phyloP scores from a whole-genome alignment of 53 echinoderm and acorn worm species.

The Pentamera pediparva region DNA sequence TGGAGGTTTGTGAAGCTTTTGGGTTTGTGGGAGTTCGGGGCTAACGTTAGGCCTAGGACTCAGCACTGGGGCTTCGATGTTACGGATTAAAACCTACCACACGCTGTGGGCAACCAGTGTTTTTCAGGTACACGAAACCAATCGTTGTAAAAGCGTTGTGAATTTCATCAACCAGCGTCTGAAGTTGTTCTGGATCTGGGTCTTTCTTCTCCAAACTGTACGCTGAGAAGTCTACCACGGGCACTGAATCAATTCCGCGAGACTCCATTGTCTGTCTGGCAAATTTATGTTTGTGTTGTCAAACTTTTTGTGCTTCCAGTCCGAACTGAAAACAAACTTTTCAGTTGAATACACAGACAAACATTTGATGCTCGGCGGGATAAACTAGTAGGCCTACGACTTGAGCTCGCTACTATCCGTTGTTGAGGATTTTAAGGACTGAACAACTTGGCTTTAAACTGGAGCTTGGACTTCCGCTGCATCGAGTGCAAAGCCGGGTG shows the following conservation, averaged over 20 bases:
- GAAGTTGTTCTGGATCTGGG: constrained; percentile 29
- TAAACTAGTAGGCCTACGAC: neutral
- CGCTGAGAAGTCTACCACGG: constrained; percentile 46
- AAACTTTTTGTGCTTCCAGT: too few species aligned
- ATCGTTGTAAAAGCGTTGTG: constrained; percentile 49
- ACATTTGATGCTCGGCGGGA: neutral
- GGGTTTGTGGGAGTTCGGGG: too few species aligned
- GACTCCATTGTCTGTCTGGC: neutral
- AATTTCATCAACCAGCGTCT: constrained; percentile 43
- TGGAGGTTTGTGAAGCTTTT: neutral
- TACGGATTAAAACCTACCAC: constrained; percentile 21
- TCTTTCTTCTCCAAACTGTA: constrained; percentile 43
- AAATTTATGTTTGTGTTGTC: too few species aligned
- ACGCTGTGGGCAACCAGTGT: constrained; percentile 37
- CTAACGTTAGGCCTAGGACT: neutral
- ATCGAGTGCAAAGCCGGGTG: too few species aligned
- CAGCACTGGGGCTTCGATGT: neutral
- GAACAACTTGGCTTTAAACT: too few species aligned
- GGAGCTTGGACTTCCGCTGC: too few species aligned
- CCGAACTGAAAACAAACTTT: neutral
- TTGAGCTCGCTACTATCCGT: too few species aligned
- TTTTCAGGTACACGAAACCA: constrained; percentile 53
- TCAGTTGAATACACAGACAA: neutral
- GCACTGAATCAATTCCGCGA: constrained; percentile 20
- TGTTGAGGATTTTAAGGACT: too few species aligned